A percentile compares a stretch with the other conserved stretches of the same genome.
Conservation (phyloP, 2,797 vertebrate genomes). For the Gallinago solitaria region DNA sequence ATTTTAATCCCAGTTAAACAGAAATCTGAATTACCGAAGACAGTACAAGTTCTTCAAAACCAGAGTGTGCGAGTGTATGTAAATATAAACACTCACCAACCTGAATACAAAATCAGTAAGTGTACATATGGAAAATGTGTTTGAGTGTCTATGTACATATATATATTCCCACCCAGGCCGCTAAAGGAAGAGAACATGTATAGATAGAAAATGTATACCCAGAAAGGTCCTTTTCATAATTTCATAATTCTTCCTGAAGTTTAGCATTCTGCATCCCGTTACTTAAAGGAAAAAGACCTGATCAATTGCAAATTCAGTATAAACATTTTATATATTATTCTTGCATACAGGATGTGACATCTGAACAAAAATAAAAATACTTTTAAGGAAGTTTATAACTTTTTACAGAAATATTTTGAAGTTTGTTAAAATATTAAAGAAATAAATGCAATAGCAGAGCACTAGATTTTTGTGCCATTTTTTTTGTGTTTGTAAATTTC, state of each 20-base stretch:
- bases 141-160: fast-evolving
- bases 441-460: background rate
- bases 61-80: background rate
- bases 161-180: fast-evolving
- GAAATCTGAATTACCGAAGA: background rate
- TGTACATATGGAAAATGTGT: background rate
- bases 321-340: background rate
- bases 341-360: background rate
- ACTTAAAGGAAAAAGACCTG: background rate
- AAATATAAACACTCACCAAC: background rate
- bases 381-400: background rate
- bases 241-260: background rate
- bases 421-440: conserved; percentile 34
- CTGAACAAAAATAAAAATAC: background rate
- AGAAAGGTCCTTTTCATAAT: background rate
- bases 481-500: background rate
- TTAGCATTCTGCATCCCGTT: background rate
- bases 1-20: background rate
- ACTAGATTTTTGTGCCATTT: background rate
- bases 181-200: background rate
- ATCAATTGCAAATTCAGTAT: background rate
- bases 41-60: background rate
- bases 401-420: conserved; percentile 16
- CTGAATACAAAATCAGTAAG: background rate
- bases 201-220: background rate